phyloP scores from a whole-genome alignment of 2,113 vertebrate genomes.

The Oncorhynchus clarkii region DNA sequence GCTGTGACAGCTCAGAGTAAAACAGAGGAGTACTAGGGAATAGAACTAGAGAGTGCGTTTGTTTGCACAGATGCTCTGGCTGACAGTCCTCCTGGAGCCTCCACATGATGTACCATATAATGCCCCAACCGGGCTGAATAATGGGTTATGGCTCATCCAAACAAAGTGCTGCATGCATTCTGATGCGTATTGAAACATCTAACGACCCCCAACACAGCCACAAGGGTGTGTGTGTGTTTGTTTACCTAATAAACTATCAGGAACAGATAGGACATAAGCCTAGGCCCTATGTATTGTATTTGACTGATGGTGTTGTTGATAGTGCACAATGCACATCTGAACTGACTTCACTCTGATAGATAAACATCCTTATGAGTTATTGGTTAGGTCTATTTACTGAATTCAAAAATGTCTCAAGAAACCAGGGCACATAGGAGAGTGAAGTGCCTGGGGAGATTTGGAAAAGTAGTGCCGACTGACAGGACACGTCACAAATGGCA shows the following conservation, averaged over 20 bases:
- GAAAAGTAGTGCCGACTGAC: too few species aligned
- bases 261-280: too few species aligned
- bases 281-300: too few species aligned
- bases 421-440: background rate
- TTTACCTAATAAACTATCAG: too few species aligned
- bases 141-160: constrained; percentile 37
- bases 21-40: constrained; percentile 12
- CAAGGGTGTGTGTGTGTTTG: constrained; percentile 10
- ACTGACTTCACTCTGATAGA: background rate
- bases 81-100: constrained; percentile 38
- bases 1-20: constrained; percentile 47
- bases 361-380: background rate
- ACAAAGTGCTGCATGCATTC: constrained; percentile 24
- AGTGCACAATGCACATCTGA: background rate
- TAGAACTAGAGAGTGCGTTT: constrained; percentile 22
- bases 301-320: background rate
- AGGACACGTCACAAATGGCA: too few species aligned
- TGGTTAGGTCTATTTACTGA: background rate
- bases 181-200: constrained; percentile 41
- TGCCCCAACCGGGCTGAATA: constrained; percentile 39
- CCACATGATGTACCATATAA: constrained; percentile 43
- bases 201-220: constrained; percentile 36
- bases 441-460: background rate
- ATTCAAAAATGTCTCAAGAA: background rate
- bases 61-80: constrained; percentile 39